These are phyloP conservation scores for Phalera bucephala DNA, from an alignment of 2,888 invertebrate species.

Conservation along the genomic window DNA sequence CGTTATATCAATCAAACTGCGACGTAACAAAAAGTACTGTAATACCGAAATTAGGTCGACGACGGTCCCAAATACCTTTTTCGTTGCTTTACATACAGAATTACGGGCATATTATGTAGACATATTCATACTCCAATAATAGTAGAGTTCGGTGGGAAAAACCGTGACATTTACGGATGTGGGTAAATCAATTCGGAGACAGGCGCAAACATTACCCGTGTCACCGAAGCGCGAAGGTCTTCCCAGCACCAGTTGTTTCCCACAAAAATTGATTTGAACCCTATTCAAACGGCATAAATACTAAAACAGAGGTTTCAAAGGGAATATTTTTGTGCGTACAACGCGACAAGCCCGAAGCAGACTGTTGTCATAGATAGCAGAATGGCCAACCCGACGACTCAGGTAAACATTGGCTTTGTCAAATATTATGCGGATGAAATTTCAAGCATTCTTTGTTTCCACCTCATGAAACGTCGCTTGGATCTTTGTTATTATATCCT, in stretches of 20 bases:
- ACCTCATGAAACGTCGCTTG: slow-evolving; percentile 27
- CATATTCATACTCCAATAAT: slow-evolving; percentile 49
- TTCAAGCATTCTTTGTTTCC: slow-evolving; percentile 62
- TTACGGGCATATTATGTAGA: slow-evolving; percentile 19
- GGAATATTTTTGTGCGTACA: slow-evolving; percentile 52
- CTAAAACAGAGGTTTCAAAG: slow-evolving; percentile 34
- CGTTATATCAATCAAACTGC: neutral
- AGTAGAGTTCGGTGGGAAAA: slow-evolving; percentile 50
- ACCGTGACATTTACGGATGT: slow-evolving; percentile 71
- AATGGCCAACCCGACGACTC: slow-evolving; percentile 52
- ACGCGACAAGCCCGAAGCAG: slow-evolving; percentile 37
- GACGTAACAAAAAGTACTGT: neutral
- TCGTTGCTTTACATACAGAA: slow-evolving; percentile 9
- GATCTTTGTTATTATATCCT: slow-evolving; percentile 22
- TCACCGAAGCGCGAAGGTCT: slow-evolving; percentile 52
- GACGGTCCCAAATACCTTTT: slow-evolving; percentile 12
- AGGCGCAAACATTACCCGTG: slow-evolving; percentile 68
- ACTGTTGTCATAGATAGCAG: slow-evolving; percentile 69
- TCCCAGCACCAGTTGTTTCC: slow-evolving; percentile 55
- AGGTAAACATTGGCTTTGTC: slow-evolving; percentile 68
- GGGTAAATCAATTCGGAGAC: slow-evolving; percentile 71
- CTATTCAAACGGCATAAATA: slow-evolving; percentile 62
- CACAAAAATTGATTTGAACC: slow-evolving; percentile 64
- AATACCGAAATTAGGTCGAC: neutral
- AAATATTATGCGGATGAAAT: slow-evolving; percentile 71